Percentiles rank a stretch among this genome's conserved stretches.
Conservation (phyloP, 2,888 invertebrate genomes). For the Sarcophaga rosellei region DNA sequence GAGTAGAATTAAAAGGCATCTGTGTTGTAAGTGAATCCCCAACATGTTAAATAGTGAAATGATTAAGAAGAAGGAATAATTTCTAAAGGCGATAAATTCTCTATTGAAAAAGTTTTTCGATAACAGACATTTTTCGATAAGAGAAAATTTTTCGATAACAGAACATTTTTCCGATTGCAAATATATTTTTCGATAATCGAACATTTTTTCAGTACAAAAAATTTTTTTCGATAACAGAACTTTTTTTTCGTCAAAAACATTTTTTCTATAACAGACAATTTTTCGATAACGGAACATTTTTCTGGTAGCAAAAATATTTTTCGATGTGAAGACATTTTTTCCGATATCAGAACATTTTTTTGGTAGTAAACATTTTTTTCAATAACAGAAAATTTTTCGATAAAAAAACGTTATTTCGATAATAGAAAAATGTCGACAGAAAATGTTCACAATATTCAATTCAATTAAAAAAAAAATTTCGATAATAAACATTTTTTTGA, state of each 20-base stretch:
- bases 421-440: too few species aligned
- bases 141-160: not conserved
- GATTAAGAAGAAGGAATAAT: too few species aligned
- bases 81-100: not conserved
- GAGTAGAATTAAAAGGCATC: not conserved
- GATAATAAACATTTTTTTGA: too few species aligned
- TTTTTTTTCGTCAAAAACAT: too few species aligned
- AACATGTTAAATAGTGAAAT: too few species aligned
- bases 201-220: too few species aligned
- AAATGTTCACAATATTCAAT: too few species aligned
- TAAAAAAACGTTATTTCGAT: not conserved
- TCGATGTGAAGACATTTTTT: not conserved
- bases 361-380: not conserved
- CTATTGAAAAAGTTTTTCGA: not conserved
- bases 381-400: not conserved
- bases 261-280: not conserved
- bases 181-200: not conserved
- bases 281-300: not conserved
- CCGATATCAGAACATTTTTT: not conserved
- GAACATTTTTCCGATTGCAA: too few species aligned
- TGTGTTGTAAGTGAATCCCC: not conserved
- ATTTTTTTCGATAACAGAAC: not conserved
- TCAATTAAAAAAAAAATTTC: too few species aligned
- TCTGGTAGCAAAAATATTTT: too few species aligned
- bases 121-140: not conserved